Base-by-base conservation (phyloP, 2,113 vertebrate genomes). In the Peromyscus maniculatus region DNA sequence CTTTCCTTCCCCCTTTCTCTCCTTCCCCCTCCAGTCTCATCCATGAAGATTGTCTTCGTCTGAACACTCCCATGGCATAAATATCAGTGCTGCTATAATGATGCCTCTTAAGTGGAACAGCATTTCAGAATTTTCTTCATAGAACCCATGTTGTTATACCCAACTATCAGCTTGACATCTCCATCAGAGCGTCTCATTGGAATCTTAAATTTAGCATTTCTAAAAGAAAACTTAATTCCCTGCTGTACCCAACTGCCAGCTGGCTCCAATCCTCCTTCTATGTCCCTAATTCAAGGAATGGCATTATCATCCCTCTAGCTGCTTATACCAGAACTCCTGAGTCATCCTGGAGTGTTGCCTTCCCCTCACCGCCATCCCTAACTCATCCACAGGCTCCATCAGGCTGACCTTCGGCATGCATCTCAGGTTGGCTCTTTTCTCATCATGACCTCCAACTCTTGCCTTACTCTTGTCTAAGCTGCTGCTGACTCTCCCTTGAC, bases 151-250 rank as follows among this genome's bases (percentile, higher is more conserved):
- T 80, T 93, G 79, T 91, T 91, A 15, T 31, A 86, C 24, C 66
- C 74, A 92, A 71, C 86, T 64, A 33, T 91, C 96, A 89, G 24
- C 55, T 66, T 96, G 86, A 86, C 71, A 79, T 95, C 84, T 72
- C 80, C 64, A 95, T 87, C 72, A 92, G 59, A 57, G 69, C 66
- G 7, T 91, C 86, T 96, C 71, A 39, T 49, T 78, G 79, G 80
- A 88, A 59, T 80, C 95, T 95, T 95, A 96, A 97, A 93, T 96
- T 96, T 91, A 96, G 91, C 89, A 59, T 12, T 24, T 94, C 94
- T 96, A 89, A 96, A 97, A 92, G 95, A 94, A 97, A 96, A 96
- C 72, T 97, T 95, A 80, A 94, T 96, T 97, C 87, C 43, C 75
- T 22, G 72, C 95, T 93, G 94, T 86, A 83, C 57, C 36, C 66